Evolutionary conservation across 2,888 invertebrate genomes (phyloP), one percentile per base, ranked within the genome.

Genomic region (Troides oblongomaculatus): DNA sequence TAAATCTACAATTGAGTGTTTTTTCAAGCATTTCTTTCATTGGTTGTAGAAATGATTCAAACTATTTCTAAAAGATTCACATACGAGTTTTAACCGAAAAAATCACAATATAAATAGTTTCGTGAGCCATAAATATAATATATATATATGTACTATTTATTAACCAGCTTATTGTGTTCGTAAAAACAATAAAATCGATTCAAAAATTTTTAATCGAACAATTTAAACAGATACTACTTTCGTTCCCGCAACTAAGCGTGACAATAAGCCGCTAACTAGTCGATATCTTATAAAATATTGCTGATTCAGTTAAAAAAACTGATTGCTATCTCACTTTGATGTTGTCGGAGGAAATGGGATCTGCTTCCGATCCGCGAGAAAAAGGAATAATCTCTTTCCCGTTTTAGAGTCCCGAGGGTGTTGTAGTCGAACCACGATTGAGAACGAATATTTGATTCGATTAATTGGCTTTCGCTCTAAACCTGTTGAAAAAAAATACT

Each of bases 321-420:
- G 89, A 90, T 90, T 86, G 89, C 88, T 88, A 89, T 89, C 89
- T 86, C 87, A 90, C 92, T 92, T 92, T 91, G 92, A 92, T 92
- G 92, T 91, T 89, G 90, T 90, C 89, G 84, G 82, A 88, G 92
- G 92, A 92, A 92, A 92, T 92, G 88, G 89, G 91, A 90, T 92
- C 90, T 87, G 89, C 86, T 89, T 90, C 90, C 89, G 88, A 92
- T 89, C 86, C 84, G 84, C 85, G 86, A 85, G 87, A 85, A 90
- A 89, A 88, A 85, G 84, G 86, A 90, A 89, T 90, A 90, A 92
- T 89, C 89, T 89, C 81, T 82, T 85, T 84, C 83, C 82, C 85
- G 81, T 79, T 84, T 86, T 84, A 82, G 89, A 85, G 90, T 84
- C 82, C 90, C 86, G 83, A 75, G 72, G 81, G 77, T 78, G 78